Evolutionary conservation across 2,888 invertebrate genomes (phyloP).

Genomic region (Oegoconia quadripuncta): DNA sequence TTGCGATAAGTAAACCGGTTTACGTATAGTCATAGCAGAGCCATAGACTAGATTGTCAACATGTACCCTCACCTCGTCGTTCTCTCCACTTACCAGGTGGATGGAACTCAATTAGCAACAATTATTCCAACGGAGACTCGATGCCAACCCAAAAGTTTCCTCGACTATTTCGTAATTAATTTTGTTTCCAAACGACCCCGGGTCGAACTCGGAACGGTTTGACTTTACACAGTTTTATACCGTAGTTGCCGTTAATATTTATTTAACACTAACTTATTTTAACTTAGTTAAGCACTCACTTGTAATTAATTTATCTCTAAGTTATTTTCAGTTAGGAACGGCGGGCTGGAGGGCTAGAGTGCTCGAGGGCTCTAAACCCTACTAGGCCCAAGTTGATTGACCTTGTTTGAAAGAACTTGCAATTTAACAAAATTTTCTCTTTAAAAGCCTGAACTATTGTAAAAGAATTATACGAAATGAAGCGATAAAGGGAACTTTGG

Average conservation of each 20-base stretch:
- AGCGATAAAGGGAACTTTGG: constrained; percentile 64
- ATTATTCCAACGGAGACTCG: constrained; percentile 60
- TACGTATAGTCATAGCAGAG: no score
- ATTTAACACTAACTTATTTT: constrained; percentile 8
- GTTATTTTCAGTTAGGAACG: neutral
- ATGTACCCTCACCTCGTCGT: constrained; percentile 16
- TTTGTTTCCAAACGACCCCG: constrained; percentile 59
- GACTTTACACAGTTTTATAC: constrained; percentile 26
- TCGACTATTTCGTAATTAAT: constrained; percentile 70
- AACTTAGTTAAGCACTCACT: neutral
- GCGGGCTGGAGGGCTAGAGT: neutral
- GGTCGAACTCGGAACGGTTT: constrained; percentile 36
- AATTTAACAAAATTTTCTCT: constrained; percentile 13
- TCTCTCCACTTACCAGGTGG: constrained; percentile 47
- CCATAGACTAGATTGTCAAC: neutral
- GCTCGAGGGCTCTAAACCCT: neutral
- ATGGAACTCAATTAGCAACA: constrained; percentile 71
- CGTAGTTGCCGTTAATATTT: constrained; percentile 17
- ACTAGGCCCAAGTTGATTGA: neutral
- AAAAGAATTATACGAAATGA: constrained; percentile 59
- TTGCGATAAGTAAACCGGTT: no score
- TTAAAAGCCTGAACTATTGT: constrained; percentile 28
- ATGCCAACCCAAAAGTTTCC: constrained; percentile 61
- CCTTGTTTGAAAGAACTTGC: neutral
- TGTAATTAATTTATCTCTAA: neutral